Base-by-base conservation (phyloP, 2,113 vertebrate species). In the Lasiurus borealis region DNA sequence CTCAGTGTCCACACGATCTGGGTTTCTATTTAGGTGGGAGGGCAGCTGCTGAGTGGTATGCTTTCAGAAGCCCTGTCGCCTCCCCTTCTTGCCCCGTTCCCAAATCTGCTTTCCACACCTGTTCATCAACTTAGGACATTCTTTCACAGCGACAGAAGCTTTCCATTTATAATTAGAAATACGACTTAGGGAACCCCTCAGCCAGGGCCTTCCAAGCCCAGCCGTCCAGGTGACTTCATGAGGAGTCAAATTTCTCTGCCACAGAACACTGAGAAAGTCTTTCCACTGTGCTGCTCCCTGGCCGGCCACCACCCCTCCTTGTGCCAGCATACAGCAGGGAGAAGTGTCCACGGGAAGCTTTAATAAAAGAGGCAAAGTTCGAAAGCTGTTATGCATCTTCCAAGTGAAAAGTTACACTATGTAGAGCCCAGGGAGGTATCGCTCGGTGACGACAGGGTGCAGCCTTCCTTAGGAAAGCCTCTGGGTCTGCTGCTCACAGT, bases 141-240 rank as follows among this genome's bases (percentile, higher is more conserved):
- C 90, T 95, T 90, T 54, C 27, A 19, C 46, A 68, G 72, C 44
- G 48, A 93, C 94, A 85, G 90, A 93, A 72, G 94, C 88, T 77
- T 88, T 95, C 2, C 1, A 36, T 72, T 95, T 95, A 96, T 96
- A 95, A 96, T 96, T 95, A 95, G 95, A 95, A 81, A 29, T 77
- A 75, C 57, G 85, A 85, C 88, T 96, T 92, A 84, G 85, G 88
- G 76, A 82, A 52, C 44, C 52, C 72, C 54, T 66, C 31, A 84
- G 90, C 84, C 69, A 52, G 50, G 44, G 50, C 25, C 76, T 78
- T 86, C 91, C 8, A 44, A 81, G 73, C 93, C 71, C 84, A 80
- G 88, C 3, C 2, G 40, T 71, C 71, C 36, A 66, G 81, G 85
- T 93, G 92, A 16, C 62, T 90, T 95, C 44, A 71, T 23, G 18